Conservation (phyloP, 2,113 vertebrate genomes). For the Bubo bubo region DNA sequence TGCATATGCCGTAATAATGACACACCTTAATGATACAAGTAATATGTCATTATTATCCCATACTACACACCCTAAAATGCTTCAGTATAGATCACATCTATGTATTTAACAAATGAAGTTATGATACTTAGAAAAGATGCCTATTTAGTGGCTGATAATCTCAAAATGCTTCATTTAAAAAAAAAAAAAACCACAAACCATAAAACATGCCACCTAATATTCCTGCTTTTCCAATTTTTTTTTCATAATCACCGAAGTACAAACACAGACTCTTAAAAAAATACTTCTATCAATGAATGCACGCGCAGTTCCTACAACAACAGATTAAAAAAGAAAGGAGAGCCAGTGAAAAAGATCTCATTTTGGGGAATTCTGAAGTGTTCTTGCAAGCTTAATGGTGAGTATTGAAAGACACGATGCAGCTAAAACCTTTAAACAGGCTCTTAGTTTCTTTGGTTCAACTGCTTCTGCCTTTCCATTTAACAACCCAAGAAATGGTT, state of each 20-base stretch:
- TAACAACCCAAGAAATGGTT: background rate
- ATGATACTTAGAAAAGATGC: background rate
- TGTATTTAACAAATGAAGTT: background rate
- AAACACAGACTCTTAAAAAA: background rate
- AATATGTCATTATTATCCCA: conserved; percentile 49
- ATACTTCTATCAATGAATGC: background rate
- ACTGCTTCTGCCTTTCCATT: background rate
- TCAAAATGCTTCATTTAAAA: background rate
- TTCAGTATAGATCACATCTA: conserved; percentile 40
- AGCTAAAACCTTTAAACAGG: background rate
- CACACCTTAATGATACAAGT: conserved; percentile 50
- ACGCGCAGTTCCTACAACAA: background rate
- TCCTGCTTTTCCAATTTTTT: background rate
- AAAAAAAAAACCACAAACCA: background rate
- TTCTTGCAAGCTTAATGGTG: background rate
- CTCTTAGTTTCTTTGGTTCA: background rate
- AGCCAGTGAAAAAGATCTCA: background rate
- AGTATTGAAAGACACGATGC: background rate
- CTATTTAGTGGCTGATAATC: background rate
- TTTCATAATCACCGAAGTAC: background rate
- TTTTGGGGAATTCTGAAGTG: background rate
- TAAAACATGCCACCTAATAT: background rate
- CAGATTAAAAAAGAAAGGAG: background rate
- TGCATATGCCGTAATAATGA: conserved; percentile 56
- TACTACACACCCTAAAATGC: conserved; percentile 38